phyloP scores from a whole-genome alignment of 2,113 vertebrate species.

The Willisornis vidua region DNA sequence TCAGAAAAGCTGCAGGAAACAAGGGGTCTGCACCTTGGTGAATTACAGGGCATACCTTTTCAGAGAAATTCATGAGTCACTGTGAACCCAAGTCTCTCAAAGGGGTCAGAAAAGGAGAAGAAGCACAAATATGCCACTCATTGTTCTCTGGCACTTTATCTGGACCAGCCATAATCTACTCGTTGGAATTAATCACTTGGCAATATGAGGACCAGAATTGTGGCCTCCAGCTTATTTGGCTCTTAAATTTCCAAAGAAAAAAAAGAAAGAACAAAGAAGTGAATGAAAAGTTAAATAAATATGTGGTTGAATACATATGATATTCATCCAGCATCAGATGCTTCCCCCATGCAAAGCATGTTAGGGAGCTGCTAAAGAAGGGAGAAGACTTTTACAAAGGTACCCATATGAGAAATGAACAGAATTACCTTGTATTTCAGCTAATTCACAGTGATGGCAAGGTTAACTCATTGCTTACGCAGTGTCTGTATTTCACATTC shows the following conservation, averaged over 20 bases:
- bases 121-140: rapidly evolving
- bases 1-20: background rate
- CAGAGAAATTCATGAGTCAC: background rate
- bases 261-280: background rate
- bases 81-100: background rate
- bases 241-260: background rate
- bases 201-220: background rate
- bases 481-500: background rate
- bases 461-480: background rate
- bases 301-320: background rate
- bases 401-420: background rate
- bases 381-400: background rate
- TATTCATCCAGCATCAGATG: background rate
- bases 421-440: background rate
- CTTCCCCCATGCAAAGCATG: background rate
- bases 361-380: background rate
- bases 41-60: background rate
- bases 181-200: background rate
- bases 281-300: background rate
- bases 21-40: background rate
- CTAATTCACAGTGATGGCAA: background rate
- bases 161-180: rapidly evolving
- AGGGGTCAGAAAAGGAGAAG: background rate
- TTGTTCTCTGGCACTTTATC: background rate
- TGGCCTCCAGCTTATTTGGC: background rate